Conservation (phyloP, 2,797 vertebrate genomes). For the Picus viridis region DNA sequence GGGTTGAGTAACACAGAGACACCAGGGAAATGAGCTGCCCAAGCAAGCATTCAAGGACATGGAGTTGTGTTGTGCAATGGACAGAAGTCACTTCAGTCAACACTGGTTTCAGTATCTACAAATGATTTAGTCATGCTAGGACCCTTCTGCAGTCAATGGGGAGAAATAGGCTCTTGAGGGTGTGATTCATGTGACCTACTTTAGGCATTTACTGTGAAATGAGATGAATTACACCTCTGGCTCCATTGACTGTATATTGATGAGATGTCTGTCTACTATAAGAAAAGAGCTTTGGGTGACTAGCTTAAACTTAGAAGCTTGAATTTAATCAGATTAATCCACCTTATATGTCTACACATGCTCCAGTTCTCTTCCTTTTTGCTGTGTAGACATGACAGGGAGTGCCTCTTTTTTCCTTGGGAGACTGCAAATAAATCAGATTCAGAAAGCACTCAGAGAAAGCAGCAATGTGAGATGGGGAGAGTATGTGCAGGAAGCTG, state of each 20-base stretch:
- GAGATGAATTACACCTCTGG: conserved; percentile 54
- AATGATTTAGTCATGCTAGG: background rate
- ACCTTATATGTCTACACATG: background rate
- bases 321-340: conserved; percentile 58
- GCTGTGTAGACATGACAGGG: background rate
- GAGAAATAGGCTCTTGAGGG: background rate
- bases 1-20: background rate
- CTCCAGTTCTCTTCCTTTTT: conserved; percentile 22
- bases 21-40: background rate
- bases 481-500: background rate
- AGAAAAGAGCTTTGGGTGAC: conserved; percentile 53
- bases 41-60: fast-evolving
- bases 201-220: conserved; percentile 41
- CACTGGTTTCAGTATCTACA: background rate
- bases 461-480: background rate
- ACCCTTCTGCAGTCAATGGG: background rate
- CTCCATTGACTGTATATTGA: conserved; percentile 65
- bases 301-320: conserved; percentile 45
- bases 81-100: background rate
- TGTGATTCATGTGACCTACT: conserved; percentile 58
- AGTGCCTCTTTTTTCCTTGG: background rate
- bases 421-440: conserved; percentile 25
- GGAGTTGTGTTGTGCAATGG: background rate
- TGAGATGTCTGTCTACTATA: conserved; percentile 42
- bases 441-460: conserved; percentile 12